Percentiles rank a stretch among this genome's conserved stretches.
Evolutionary conservation across 1,140 invertebrate genomes (phyloP).

Genomic region (Temnothorax curvispinosus): DNA sequence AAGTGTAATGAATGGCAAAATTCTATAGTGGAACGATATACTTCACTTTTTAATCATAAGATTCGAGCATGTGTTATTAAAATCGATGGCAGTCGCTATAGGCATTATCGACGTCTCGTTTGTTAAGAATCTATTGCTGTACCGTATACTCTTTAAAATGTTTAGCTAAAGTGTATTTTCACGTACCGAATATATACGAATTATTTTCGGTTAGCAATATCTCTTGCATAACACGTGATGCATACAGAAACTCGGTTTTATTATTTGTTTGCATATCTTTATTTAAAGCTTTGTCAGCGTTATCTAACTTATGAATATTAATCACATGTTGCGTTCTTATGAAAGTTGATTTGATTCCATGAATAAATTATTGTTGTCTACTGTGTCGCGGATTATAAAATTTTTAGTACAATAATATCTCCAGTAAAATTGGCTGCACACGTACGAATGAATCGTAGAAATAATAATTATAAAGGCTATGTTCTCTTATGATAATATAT

Average conservation of each 20-base stretch:
- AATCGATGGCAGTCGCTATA: not conserved
- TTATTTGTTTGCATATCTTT: constrained; percentile 38
- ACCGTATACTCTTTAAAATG: not conserved
- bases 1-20: not conserved
- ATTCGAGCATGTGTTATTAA: not conserved
- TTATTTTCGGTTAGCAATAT: not conserved
- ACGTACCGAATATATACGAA: not conserved
- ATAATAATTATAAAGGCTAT: constrained; percentile 7
- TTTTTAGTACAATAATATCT: constrained; percentile 5
- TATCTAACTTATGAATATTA: constrained; percentile 25
- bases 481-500: not conserved
- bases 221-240: not conserved
- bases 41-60: not conserved
- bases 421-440: not conserved
- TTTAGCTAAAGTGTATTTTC: not conserved
- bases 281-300: constrained; percentile 20
- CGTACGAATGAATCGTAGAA: not conserved
- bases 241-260: not conserved
- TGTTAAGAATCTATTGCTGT: not conserved
- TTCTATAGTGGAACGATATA: not conserved
- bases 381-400: not conserved
- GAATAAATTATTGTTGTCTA: constrained; percentile 21
- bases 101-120: not conserved
- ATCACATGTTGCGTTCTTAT: constrained; percentile 7
- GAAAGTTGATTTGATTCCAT: constrained; percentile 34